Conservation (phyloP, 2,888 invertebrate genomes). For the Hanleya hanleyi region DNA sequence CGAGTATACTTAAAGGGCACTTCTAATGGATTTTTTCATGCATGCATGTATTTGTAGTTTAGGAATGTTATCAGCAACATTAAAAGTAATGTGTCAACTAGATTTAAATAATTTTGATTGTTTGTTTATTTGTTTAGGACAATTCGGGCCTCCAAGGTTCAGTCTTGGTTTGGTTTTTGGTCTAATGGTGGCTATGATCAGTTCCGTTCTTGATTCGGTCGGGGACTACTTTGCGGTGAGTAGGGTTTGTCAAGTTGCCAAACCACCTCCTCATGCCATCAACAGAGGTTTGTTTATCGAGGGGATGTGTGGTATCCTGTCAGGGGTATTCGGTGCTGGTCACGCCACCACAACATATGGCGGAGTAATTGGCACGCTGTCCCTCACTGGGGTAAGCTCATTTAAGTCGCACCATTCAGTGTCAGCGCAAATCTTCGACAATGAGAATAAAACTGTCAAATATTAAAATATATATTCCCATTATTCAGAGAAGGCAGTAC, state of each 20-base stretch:
- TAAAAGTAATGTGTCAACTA: no score
- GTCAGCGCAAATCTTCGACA: no score
- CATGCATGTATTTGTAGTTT: no score
- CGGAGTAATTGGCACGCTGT: conserved; percentile 20
- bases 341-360: conserved; percentile 61
- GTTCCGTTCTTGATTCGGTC: conserved; percentile 55
- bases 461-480: no score
- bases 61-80: no score
- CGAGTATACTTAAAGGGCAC: no score
- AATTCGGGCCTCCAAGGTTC: conserved; percentile 53
- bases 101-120: no score
- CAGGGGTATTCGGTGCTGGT: conserved; percentile 53
- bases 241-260: conserved; percentile 38
- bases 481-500: no score
- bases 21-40: no score
- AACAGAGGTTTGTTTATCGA: conserved; percentile 59
- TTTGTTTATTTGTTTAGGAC: conserved; percentile 51
- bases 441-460: no score
- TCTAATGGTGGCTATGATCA: conserved; percentile 48
- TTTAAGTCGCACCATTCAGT: no score
- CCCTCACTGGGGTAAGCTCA: conserved; percentile 14
- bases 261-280: conserved; percentile 54
- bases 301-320: conserved; percentile 51
- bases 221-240: conserved; percentile 58
- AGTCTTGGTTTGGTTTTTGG: conserved; percentile 49